Evolutionary conservation across 2,113 vertebrate genomes (phyloP), one percentile per base, ranked within the genome.

Genomic region (Sigmodon hispidus): DNA sequence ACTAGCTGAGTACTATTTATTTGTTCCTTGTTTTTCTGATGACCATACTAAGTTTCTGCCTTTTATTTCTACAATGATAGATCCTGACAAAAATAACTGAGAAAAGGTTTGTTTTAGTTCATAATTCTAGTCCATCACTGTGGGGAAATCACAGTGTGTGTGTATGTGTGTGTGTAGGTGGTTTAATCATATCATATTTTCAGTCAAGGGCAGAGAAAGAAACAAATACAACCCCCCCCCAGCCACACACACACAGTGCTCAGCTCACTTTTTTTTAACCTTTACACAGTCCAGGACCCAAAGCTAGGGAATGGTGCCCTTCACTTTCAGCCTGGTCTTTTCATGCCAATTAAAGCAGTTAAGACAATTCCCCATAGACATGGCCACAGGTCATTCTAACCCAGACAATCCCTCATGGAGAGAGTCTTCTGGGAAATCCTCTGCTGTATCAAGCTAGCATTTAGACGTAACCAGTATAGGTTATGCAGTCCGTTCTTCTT

Each of bases 1-100:
- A 0, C 22, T 15, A 19, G 3, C 21, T 10, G 43, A n/a, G 59
- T 48, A 31, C 61, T 45, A 0, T 2, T 43, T 4, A 3, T 24
- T 15, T 10, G 34, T 79, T 92, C 61, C 24, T 24, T 7, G 2
- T 11, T 43, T 57, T 76, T 73, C 31, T 76, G 43, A 15, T 31
- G 0, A 0, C 57, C 57, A 40, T 5, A 9, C 34, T 2, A 36
- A 15, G 8, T 55, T 9, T 0, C 36, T 7, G 15, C 59, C 29
- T 65, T 85, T 85, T 45, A 45, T 84, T 65, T 85, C 17, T 3
- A 11, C 19, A 9, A 21, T 48, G 29, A 85, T 34, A 48, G 5
- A 65, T 6, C 40, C 81, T 65, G 40, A 34, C 29, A 65, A 45
- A 65, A 65, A 65, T 45, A 48, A 48, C 59, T 26, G 31, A 34